These are phyloP conservation scores for Oophaga pumilio DNA, from an alignment of 2,113 vertebrate species.

Conservation along the genomic window DNA sequence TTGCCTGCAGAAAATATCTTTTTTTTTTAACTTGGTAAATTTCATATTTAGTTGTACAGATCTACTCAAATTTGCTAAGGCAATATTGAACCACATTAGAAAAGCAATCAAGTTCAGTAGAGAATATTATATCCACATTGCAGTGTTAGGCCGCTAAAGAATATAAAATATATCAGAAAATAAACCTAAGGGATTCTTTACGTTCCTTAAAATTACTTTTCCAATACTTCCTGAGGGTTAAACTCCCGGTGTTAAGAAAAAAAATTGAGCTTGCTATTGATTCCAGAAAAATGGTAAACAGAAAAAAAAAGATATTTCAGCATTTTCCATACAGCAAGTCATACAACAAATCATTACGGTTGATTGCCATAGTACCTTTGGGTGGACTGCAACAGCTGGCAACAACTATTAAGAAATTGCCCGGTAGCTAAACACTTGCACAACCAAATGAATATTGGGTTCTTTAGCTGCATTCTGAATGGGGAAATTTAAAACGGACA, in stretches of 20 bases:
- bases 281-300: constrained; percentile 41
- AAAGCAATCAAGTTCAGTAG: constrained; percentile 44
- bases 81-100: constrained; percentile 35
- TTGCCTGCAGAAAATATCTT: neutral
- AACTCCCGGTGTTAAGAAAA: constrained; percentile 31
- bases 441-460: constrained; percentile 40
- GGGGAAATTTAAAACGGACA: constrained; percentile 20
- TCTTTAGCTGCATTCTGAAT: constrained; percentile 27
- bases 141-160: constrained; percentile 30
- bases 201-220: constrained; percentile 43
- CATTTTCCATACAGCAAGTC: constrained; percentile 46
- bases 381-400: neutral
- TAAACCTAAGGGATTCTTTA: constrained; percentile 34
- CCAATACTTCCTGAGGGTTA: constrained; percentile 41
- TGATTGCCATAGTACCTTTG: constrained; percentile 52
- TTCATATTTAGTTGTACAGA: constrained; percentile 24
- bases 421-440: constrained; percentile 46
- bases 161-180: constrained; percentile 47
- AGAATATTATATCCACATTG: constrained; percentile 44
- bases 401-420: neutral
- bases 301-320: constrained; percentile 43
- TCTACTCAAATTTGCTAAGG: constrained; percentile 25
- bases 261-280: constrained; percentile 48
- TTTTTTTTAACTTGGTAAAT: neutral
- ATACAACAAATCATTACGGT: constrained; percentile 59